A percentile compares a stretch with the other conserved stretches of the same genome.
phyloP scores from a whole-genome alignment of 2,113 vertebrate species.

The Zosterops pallidus region DNA sequence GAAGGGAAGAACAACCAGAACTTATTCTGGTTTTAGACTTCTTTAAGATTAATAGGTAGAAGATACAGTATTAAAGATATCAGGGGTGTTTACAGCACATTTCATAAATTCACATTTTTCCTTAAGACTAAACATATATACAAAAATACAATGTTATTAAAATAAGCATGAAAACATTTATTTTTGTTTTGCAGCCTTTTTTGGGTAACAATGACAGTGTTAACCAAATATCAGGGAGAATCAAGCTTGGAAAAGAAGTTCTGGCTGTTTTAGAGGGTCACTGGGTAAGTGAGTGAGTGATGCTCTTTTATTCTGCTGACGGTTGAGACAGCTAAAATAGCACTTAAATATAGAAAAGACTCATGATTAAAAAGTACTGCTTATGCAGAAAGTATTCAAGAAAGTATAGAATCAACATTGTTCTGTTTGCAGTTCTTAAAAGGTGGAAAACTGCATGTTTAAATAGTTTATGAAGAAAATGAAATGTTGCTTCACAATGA shows the following conservation, averaged over 20 bases:
- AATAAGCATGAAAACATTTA: background rate
- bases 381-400: background rate
- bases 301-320: background rate
- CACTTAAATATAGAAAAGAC: background rate
- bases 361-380: background rate
- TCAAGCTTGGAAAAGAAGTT: conserved; percentile 97
- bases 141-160: background rate
- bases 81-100: background rate
- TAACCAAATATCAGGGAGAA: conserved; percentile 95
- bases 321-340: background rate
- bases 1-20: background rate
- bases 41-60: background rate
- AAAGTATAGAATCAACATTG: background rate
- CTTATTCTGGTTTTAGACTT: background rate
- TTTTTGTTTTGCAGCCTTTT: conserved; percentile 85
- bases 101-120: background rate
- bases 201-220: conserved; percentile 93
- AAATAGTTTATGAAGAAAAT: background rate
- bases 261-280: conserved; percentile 95
- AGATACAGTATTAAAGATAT: background rate
- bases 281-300: conserved; percentile 84
- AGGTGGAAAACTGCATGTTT: background rate
- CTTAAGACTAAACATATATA: background rate
- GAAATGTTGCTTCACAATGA: background rate
- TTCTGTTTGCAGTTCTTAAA: background rate